Evolutionary conservation across 2,888 invertebrate species (phyloP).

Genomic region (Patella pellucida): DNA sequence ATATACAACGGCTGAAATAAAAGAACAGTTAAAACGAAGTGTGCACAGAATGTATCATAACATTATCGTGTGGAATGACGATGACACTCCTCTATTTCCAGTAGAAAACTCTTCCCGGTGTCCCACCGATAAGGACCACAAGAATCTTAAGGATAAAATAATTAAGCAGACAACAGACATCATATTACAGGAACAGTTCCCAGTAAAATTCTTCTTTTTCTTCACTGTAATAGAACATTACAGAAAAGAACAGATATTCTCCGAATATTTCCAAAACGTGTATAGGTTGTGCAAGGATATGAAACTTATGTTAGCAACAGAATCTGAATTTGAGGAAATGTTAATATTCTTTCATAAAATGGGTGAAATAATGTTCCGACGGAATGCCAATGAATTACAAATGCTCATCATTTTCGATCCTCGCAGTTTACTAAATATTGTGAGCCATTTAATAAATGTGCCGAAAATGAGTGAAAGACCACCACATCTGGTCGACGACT

Average conservation of each 20-base stretch:
- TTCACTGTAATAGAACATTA: conserved; percentile 40
- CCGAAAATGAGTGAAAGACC: conserved; percentile 20
- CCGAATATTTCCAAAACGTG: conserved; percentile 34
- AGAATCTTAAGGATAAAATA: conserved; percentile 16
- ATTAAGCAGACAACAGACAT: conserved; percentile 5
- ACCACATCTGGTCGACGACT: conserved; percentile 14
- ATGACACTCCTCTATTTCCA: conserved; percentile 38
- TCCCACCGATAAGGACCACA: conserved; percentile 38
- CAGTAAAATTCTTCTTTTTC: conserved; percentile 26
- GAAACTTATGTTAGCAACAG: conserved; percentile 32
- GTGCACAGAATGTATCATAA: conserved; percentile 41
- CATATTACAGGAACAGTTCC: neutral
- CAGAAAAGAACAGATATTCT: conserved; percentile 28
- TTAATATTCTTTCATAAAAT: conserved; percentile 36
- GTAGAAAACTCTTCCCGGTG: conserved; percentile 42
- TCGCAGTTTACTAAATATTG: conserved; percentile 38
- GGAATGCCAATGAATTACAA: conserved; percentile 40
- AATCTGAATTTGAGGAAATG: conserved; percentile 39
- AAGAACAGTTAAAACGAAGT: conserved; percentile 28
- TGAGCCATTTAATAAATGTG: conserved; percentile 27
- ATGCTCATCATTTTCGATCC: conserved; percentile 44
- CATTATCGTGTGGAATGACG: conserved; percentile 43
- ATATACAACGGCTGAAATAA: conserved; percentile 23
- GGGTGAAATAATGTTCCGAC: conserved; percentile 44
- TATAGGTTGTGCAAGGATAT: conserved; percentile 25